phyloP scores from a whole-genome alignment of 2,888 invertebrate species.

The Dicranocentrus wangi region DNA sequence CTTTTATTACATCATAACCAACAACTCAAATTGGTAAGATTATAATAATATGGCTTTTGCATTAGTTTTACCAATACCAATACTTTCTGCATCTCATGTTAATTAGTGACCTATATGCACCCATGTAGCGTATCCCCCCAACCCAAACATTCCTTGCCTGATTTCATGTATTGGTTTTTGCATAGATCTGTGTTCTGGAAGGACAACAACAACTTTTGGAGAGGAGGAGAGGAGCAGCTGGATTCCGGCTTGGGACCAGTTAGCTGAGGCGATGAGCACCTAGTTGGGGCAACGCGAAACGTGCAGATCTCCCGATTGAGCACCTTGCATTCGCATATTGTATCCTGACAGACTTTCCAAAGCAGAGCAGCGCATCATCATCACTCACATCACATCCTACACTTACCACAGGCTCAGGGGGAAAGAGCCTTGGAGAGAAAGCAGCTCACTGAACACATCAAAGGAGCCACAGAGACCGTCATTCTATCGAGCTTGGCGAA shows the following conservation, averaged over 20 bases:
- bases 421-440: not conserved
- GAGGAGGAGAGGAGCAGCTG: not conserved
- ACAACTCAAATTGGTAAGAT: too few species aligned
- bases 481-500: not conserved
- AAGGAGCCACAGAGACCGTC: not conserved
- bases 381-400: not conserved
- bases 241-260: not conserved
- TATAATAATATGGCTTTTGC: too few species aligned
- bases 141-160: too few species aligned
- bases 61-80: too few species aligned
- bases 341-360: not conserved
- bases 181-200: too few species aligned
- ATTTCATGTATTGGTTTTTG: too few species aligned
- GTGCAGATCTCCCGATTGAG: not conserved
- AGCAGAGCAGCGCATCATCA: not conserved
- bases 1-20: too few species aligned
- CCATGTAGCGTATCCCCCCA: too few species aligned
- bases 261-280: not conserved
- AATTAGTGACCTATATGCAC: too few species aligned
- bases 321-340: not conserved
- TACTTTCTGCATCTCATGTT: too few species aligned
- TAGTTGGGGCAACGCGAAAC: not conserved
- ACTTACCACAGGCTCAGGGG: too few species aligned
- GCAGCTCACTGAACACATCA: conserved; percentile 7
- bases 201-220: not conserved